Evolutionary conservation across 2,113 vertebrate genomes (phyloP).

Genomic region (Amblyornis subalaris): DNA sequence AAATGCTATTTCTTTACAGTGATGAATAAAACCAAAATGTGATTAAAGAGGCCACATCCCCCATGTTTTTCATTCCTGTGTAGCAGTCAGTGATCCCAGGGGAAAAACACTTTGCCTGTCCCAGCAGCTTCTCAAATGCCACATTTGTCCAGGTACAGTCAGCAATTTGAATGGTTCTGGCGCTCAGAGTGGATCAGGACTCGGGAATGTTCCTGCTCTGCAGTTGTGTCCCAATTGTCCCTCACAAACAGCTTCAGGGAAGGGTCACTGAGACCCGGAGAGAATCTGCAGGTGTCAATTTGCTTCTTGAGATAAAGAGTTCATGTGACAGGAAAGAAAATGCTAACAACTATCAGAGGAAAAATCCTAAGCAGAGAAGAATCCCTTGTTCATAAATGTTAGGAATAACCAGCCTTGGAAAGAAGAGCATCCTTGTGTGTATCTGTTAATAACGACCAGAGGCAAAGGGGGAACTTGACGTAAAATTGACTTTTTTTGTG

Average conservation of each 20-base stretch:
- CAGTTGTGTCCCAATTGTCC: not conserved
- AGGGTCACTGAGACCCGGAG: not conserved
- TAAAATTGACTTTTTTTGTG: not conserved
- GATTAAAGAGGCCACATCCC: not conserved
- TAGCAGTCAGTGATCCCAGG: not conserved
- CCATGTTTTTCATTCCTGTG: not conserved
- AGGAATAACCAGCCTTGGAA: not conserved
- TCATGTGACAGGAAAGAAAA: constrained; percentile 2
- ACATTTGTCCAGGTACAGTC: not conserved
- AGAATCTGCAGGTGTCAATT: not conserved
- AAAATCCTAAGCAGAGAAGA: not conserved
- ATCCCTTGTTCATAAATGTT: not conserved
- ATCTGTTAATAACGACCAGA: not conserved
- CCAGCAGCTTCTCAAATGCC: not conserved
- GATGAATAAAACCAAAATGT: not conserved
- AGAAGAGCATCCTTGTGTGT: not conserved
- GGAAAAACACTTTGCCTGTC: not conserved
- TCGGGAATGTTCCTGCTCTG: not conserved
- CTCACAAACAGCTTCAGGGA: not conserved
- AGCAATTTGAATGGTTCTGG: not conserved
- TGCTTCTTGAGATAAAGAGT: constrained; percentile 57
- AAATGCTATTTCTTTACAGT: not conserved
- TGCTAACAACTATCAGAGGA: constrained; percentile 25
- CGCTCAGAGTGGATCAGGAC: not conserved
- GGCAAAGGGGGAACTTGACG: not conserved